These are phyloP conservation scores for Zaprionus tsacasi DNA, from an alignment of 1,140 invertebrate species.

Conservation along the genomic window DNA sequence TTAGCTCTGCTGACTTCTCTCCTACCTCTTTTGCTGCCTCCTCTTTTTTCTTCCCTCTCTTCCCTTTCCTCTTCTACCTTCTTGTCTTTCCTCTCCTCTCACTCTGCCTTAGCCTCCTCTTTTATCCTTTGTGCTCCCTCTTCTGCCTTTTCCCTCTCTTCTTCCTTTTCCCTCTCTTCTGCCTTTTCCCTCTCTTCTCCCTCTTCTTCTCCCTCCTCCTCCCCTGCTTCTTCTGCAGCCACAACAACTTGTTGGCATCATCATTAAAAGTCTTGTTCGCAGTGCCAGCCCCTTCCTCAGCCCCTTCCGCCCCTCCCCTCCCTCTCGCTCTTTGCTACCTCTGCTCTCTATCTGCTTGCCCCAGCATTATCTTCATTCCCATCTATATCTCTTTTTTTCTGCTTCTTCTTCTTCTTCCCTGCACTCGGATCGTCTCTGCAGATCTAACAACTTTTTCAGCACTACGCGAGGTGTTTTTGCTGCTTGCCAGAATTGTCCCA, in stretches of 20 bases:
- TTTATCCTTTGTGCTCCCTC: not conserved
- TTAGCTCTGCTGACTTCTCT: too few relatives aligned
- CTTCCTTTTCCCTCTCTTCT: not conserved
- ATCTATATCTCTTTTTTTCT: slow-evolving; percentile 10
- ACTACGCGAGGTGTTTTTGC: slow-evolving; percentile 19
- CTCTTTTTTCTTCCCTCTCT: not conserved
- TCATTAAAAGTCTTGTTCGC: slow-evolving; percentile 26
- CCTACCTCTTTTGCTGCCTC: not conserved
- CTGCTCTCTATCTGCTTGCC: not conserved
- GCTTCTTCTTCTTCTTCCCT: not conserved
- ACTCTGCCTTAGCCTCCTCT: not conserved
- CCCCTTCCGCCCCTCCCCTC: not conserved
- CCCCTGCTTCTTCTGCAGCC: not conserved
- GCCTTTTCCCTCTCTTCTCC: not conserved
- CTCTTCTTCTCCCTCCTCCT: not conserved
- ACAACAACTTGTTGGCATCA: slow-evolving; percentile 32
- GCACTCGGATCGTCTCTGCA: slow-evolving; percentile 2
- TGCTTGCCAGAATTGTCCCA: slow-evolving; percentile 33
- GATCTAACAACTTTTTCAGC: slow-evolving; percentile 38
- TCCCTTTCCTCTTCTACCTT: not conserved
- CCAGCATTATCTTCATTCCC: not conserved
- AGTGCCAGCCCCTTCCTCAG: not conserved
- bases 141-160: too few relatives aligned
- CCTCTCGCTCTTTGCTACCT: not conserved
- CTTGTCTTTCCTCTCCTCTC: too few relatives aligned